These are phyloP conservation scores for Ceriagrion tenellum DNA, from an alignment of 2,888 invertebrate genomes.

Conservation along the genomic window DNA sequence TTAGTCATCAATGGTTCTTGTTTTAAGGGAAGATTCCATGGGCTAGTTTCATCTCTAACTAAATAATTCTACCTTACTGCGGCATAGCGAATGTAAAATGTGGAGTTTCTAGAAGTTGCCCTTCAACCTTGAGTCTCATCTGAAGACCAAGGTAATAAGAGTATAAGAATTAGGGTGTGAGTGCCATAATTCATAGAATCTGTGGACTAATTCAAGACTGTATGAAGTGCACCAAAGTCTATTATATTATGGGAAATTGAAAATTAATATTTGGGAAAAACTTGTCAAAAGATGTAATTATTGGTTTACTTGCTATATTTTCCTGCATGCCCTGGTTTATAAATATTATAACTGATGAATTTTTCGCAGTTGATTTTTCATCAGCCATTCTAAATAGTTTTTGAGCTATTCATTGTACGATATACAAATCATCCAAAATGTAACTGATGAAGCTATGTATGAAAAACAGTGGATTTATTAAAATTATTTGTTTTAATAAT, in stretches of 20 bases:
- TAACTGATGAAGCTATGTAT: not conserved
- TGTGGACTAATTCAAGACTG: not conserved
- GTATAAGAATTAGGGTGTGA: not conserved
- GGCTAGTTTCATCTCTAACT: not conserved
- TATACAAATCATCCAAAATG: not conserved
- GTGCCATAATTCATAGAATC: not conserved
- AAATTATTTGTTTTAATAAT: slow-evolving; percentile 19
- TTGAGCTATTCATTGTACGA: not conserved
- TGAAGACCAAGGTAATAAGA: not conserved
- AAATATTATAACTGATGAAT: too few relatives aligned
- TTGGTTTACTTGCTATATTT: too few relatives aligned
- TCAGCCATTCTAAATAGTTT: not conserved
- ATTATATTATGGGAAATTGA: not conserved
- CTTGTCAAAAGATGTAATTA: too few relatives aligned
- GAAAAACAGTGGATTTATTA: not conserved
- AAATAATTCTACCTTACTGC: not conserved
- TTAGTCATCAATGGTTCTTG: not conserved
- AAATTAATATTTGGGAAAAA: too few relatives aligned
- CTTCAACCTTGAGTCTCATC: not conserved
- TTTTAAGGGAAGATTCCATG: not conserved
- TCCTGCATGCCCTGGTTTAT: too few relatives aligned
- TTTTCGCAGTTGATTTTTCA: not conserved
- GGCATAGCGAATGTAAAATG: not conserved
- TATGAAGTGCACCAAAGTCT: not conserved
- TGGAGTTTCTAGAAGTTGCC: not conserved